These are phyloP conservation scores for Oithona nana DNA, from an alignment of 2,888 invertebrate genomes.

Conservation along the genomic window DNA sequence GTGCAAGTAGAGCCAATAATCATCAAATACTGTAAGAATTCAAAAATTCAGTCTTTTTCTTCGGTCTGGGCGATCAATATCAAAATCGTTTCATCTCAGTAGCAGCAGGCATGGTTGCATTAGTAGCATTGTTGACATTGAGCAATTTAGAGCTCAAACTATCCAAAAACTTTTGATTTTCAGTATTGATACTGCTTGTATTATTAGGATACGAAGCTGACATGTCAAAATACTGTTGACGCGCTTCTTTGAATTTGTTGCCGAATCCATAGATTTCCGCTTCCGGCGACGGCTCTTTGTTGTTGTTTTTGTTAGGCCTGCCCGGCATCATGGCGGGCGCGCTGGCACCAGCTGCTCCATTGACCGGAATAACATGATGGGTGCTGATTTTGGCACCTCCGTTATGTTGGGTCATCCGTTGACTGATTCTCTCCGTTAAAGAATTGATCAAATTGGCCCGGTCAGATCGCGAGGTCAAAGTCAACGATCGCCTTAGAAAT, in stretches of 20 bases:
- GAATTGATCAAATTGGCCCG: not conserved
- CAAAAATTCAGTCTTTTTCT: too few species aligned
- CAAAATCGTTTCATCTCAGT: too few species aligned
- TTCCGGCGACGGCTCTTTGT: not conserved
- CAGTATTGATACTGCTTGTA: not conserved
- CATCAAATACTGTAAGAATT: too few species aligned
- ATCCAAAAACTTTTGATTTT: not conserved
- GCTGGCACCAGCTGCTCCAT: not conserved
- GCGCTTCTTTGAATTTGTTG: not conserved
- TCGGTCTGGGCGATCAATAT: too few species aligned
- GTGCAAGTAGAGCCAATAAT: too few species aligned
- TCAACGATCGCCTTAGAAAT: not conserved
- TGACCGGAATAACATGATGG: not conserved
- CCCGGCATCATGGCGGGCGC: too few species aligned
- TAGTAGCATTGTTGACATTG: too few species aligned
- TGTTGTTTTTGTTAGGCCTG: not conserved
- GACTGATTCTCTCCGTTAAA: not conserved
- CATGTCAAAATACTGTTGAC: not conserved
- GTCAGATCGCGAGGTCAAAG: not conserved
- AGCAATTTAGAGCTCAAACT: not conserved
- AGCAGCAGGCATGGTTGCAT: too few species aligned
- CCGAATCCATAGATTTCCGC: conserved; percentile 2
- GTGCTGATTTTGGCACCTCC: not conserved
- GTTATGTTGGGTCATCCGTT: not conserved
- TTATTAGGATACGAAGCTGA: not conserved